Base-by-base conservation (phyloP, 2,888 invertebrate genomes). In the Caenorhabditis macrosperma region DNA sequence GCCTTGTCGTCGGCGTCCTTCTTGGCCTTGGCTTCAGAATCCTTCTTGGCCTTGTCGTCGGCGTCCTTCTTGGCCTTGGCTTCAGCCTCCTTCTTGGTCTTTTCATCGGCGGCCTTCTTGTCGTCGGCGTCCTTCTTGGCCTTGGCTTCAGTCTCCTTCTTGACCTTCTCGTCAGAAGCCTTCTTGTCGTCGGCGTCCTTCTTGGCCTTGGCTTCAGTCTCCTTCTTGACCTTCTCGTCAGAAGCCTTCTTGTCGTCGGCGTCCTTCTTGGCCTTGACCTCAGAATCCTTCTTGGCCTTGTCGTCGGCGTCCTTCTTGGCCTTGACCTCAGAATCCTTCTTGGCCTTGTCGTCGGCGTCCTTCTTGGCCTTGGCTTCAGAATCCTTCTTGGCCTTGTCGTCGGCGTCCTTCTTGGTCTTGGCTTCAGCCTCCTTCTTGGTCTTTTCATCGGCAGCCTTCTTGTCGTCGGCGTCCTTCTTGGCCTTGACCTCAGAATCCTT, bases 391-490 rank as follows among this genome's bases (percentile, higher is more conserved):
- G n/a, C n/a, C n/a, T n/a, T n/a, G 22, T 22, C 60, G 2, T 38
- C 60, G 9, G 61, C 54, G n/a, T 72, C 67, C 52, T 72, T 78
- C 67, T 81, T 79, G n/a, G 78, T 54, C 48, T 82, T 82, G n/a
- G 30, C 64, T 5, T 68, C 74, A 22, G 60, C 77, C n/a, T 72
- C 64, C 61, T 71, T 69, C 68, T 82, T 78, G 26, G 50, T 35
- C 59, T 69, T 69, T n/a, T n/a, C n/a, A n/a, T n/a, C n/a, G n/a
- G n/a, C n/a, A n/a, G n/a, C n/a, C n/a, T n/a, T n/a, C n/a, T n/a
- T n/a, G 12, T 12, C 75, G 0, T 78, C 74, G 28, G 68, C 48
- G 24, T 61, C 52, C 38, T 72, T 72, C 67, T 78, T 78, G 46
- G 67, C 71, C 35, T 69, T 54, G 12, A 38, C 64, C 7, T 55